Evolutionary conservation across 2,797 vertebrate genomes (phyloP), one percentile per base, ranked within the genome.

Genomic region (Leptoclinus maculatus): DNA sequence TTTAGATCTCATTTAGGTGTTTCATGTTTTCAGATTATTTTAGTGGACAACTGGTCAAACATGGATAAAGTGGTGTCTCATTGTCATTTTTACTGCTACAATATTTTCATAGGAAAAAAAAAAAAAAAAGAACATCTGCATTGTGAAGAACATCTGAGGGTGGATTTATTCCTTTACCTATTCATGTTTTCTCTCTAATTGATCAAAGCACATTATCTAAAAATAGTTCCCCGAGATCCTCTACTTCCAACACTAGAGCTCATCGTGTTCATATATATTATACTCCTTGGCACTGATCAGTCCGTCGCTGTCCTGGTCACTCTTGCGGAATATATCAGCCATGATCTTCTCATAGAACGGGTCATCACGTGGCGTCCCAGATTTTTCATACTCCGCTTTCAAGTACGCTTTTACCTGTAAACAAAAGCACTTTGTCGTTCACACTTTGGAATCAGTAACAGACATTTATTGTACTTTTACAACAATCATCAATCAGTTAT

Each of bases 231-330:
- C 2, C 13, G 25, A 39, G 27, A 7, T 3, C 12, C 10, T 45
- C 36, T 6, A 36, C 36, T 10, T 25, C 38, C 16, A 32, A 11
- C 41, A 71, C 93, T 96, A 99, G 53, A 99, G 96, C 91, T 99
- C 98, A 87, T 99, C 98, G 3, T 98, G 98, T 41, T 95, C 91
- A 83, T 96, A 98, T 43, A 99, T 91, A 63, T 99, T 97, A 82
- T 98, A 99, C 88, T 99, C 98, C 66, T 93, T 97, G n/a, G 94
- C 79, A 21, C 97, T 97, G 94, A 99, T 97, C 76, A 89, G 84
- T 74, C 97, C 98, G 76, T 99, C 96, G 25, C 76, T 80, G 86
- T 99, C 90, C 0, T 89, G 88, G 86, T 99, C 98, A 12, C 94
- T 98, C 93, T 96, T 98, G 81, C 84, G 93, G 92, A 99, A 97